Base-by-base conservation (phyloP, 2,113 vertebrate genomes). In the Peromyscus maniculatus region DNA sequence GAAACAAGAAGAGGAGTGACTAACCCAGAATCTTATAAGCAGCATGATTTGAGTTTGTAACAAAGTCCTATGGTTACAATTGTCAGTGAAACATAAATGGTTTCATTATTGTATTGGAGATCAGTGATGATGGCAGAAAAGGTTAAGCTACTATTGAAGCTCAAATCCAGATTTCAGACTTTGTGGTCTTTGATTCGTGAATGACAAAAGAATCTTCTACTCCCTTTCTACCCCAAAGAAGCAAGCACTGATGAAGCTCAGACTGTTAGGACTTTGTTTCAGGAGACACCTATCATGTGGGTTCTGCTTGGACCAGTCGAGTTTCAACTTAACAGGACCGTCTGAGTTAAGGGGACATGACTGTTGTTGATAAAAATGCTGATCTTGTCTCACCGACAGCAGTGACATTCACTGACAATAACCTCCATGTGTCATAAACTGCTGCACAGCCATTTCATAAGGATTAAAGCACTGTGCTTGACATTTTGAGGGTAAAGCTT, bases 391-490 rank as follows among this genome's bases (percentile, higher is more conserved):
- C 31, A 33, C 24, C 22, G 28, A 31, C 33, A 78, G 46, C 11
- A 0, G 33, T 55, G 28, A n/a, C 5, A 2, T 62, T 78, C 28
- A 71, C 36, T 3, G 21, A 46, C 79, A 59, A 28, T 80, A 71
- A 59, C 36, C 62, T 86, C 72, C 33, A 11, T 21, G 22, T 0
- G 8, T 26, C 15, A 52, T 43, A 64, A 94, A 80, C 77, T 86
- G 39, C 46, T 92, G n/a, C 62, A 64, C 9, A n/a, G 17, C 31
- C 1, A n/a, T 97, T 93, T 91, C 66, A 91, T 88, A 95, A 91
- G 52, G 74, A 91, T n/a, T 77, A 75, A 95, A 96, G 64, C 83
- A 78, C n/a, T 75, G 33, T 72, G n/a, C 9, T 91, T 88, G 46
- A 64, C 52, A 77, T 89, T 72, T 94, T 89, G 43, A 94, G 31